Evolutionary conservation across 2,113 vertebrate genomes (phyloP).

Genomic region (Syrrhaptes paradoxus): DNA sequence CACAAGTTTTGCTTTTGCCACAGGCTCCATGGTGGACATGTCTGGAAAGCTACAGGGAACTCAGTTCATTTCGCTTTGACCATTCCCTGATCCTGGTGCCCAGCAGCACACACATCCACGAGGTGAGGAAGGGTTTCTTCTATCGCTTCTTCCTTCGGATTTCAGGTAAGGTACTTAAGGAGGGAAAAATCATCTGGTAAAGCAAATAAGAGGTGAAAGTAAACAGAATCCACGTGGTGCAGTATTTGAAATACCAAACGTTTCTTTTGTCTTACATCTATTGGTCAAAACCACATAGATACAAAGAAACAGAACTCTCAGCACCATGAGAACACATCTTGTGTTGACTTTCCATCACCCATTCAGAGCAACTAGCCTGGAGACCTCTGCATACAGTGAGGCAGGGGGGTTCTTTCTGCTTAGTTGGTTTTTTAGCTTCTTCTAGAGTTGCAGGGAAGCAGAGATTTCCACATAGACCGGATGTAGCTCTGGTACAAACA

Average conservation of each 20-base stretch:
- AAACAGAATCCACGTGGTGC: not conserved
- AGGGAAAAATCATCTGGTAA: not conserved
- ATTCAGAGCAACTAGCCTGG: not conserved
- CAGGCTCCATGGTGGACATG: fast-evolving
- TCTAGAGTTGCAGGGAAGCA: not conserved
- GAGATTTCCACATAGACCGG: not conserved
- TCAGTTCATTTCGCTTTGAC: fast-evolving
- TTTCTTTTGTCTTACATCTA: not conserved
- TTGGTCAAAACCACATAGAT: not conserved
- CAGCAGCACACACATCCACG: not conserved
- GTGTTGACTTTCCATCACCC: too few species aligned
- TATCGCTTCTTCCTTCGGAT: not conserved
- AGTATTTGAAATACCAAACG: not conserved
- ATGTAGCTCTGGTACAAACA: fast-evolving
- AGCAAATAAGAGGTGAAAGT: not conserved
- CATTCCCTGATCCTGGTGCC: fast-evolving
- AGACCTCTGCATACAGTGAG: not conserved
- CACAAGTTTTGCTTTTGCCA: not conserved
- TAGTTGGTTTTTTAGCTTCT: not conserved
- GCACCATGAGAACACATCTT: not conserved
- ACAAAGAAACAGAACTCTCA: not conserved
- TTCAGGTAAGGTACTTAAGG: not conserved
- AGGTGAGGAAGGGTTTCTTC: not conserved
- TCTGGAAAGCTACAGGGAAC: not conserved
- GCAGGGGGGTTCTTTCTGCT: not conserved